Conservation (phyloP, 2,888 invertebrate species). For the Ecliptopera silaceata region DNA sequence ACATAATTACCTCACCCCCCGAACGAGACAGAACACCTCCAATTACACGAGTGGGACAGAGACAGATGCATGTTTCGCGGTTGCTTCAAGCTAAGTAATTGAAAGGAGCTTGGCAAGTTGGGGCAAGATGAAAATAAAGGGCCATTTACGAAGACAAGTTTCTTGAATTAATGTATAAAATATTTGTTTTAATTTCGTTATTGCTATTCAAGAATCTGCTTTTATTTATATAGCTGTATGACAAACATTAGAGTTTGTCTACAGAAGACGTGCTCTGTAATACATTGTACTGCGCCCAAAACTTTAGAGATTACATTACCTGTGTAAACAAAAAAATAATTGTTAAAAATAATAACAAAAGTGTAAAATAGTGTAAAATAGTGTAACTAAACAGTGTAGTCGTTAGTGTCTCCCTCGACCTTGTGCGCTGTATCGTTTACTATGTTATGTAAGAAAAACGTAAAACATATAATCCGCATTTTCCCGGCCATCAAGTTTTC, state of each 20-base stretch:
- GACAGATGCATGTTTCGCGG: constrained; percentile 54
- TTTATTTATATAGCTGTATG: too few relatives aligned
- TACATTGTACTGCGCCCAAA: too few relatives aligned
- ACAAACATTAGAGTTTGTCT: too few relatives aligned
- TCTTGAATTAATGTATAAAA: too few relatives aligned
- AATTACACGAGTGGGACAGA: constrained; percentile 48
- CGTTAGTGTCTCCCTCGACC: neutral
- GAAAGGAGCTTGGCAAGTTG: constrained; percentile 71
- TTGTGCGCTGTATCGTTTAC: neutral
- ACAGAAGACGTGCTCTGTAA: too few relatives aligned
- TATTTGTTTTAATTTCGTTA: too few relatives aligned
- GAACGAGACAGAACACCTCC: constrained; percentile 44
- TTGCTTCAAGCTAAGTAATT: constrained; percentile 76
- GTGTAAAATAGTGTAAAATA: neutral
- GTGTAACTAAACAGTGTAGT: neutral
- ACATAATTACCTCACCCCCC: constrained; percentile 73
- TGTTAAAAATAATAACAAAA: too few relatives aligned
- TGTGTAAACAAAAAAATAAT: too few relatives aligned
- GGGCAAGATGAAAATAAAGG: constrained; percentile 71
- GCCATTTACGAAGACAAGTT: too few relatives aligned
- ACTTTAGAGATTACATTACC: too few relatives aligned
- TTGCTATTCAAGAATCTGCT: too few relatives aligned
- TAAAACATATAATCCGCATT: constrained; percentile 43
- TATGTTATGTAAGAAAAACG: constrained; percentile 26
- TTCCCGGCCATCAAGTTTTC: constrained; percentile 52